phyloP scores from a whole-genome alignment of 2,888 invertebrate genomes.

The Cryptus viduatorius region DNA sequence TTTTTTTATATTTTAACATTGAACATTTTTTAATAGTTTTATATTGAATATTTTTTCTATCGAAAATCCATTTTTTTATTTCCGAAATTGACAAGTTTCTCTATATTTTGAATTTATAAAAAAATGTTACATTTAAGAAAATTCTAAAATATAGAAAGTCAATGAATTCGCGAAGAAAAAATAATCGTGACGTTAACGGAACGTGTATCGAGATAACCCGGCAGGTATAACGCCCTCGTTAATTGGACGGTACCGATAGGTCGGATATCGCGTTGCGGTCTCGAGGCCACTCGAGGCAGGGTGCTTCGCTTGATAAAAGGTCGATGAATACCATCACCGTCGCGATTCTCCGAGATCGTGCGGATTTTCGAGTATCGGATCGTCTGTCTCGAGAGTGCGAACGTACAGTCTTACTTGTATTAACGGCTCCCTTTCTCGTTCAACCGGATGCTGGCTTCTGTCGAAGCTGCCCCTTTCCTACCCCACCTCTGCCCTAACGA shows the following conservation, averaged over 20 bases:
- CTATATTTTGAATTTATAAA: not conserved
- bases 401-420: slow-evolving; percentile 30
- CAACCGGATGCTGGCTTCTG: slow-evolving; percentile 36
- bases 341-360: slow-evolving; percentile 24
- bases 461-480: not conserved
- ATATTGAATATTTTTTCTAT: not conserved
- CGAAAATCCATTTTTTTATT: too few species aligned
- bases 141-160: not conserved
- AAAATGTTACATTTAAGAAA: not conserved
- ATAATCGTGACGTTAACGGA: not conserved
- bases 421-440: slow-evolving; percentile 15
- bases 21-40: too few species aligned
- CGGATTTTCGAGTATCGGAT: slow-evolving; percentile 18
- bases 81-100: not conserved
- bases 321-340: slow-evolving; percentile 23
- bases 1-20: too few species aligned
- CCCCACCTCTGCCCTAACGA: slow-evolving; percentile 35
- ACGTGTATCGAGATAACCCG: not conserved
- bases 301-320: slow-evolving; percentile 14
- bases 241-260: slow-evolving; percentile 17
- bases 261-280: slow-evolving; percentile 9
- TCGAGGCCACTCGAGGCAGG: slow-evolving; percentile 8
- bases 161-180: not conserved
- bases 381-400: slow-evolving; percentile 42
- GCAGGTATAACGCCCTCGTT: not conserved